Evolutionary conservation across 2,888 invertebrate genomes (phyloP), one percentile per base, ranked within the genome.

Genomic region (Mayetiola destructor): DNA sequence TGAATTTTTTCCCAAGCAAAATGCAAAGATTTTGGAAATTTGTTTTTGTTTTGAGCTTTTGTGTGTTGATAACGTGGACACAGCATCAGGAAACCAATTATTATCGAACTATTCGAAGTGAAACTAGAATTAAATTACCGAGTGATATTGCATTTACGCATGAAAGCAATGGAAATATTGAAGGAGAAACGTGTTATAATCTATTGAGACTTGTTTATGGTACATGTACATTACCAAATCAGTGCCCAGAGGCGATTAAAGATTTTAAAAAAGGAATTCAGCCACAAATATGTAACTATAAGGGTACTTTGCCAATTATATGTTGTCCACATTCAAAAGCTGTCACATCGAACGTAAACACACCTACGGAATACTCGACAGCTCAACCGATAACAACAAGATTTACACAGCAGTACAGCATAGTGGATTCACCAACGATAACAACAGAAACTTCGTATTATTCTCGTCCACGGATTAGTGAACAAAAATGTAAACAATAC

Each of bases 401-500:
- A n/a, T n/a, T n/a, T n/a, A 16, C 39, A 18, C 18, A 39, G 6
- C 18, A 39, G 2, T 32, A 9, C 32, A 32, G 32, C 32, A 32
- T 2, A 6, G 16, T n/a, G 6, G 20, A 3, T 12, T 2, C 9
- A 42, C 12, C 42, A 12, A n/a, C 37, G n/a, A 4, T 37, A 37
- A 5, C 37, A 37, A n/a, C 37, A 12, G 37, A 3, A 40, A 6
- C 21, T 8, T 5, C 16, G 6, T 20, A 30, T 32, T 16, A 30
- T 30, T 23, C 29, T 4, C 14, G 12, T 8, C 6, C 2, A 12
- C 37, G 56, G 2, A 16, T 37, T 2, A 56, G 56, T 29, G 23
- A 39, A 10, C 23, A 39, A 52, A 56, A 59, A 57, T 59, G 59
- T 29, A 36, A 59, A 37, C 42, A 59, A 30, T 59, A 59, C 16